These are phyloP conservation scores for Sinocyclocheilus rhinocerous DNA, from an alignment of 2,113 vertebrate species.

Conservation along the genomic window DNA sequence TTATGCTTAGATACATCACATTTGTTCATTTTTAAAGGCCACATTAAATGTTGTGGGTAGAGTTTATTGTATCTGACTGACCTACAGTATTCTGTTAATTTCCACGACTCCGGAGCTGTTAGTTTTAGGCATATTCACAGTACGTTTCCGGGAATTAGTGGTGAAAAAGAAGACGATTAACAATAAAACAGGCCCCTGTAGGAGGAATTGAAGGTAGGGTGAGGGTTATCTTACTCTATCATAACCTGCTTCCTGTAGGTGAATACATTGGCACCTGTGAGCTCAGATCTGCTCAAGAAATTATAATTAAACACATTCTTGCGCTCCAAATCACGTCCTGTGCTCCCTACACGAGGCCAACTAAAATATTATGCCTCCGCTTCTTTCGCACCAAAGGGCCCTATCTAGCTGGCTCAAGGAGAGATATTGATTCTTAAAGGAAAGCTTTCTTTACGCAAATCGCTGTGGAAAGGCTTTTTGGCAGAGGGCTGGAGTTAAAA, in stretches of 20 bases:
- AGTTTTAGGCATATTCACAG: background rate
- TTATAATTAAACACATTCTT: slow-evolving; percentile 58
- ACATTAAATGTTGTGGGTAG: background rate
- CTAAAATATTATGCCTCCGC: slow-evolving; percentile 51
- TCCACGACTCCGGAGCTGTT: background rate
- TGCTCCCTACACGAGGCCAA: slow-evolving; percentile 43
- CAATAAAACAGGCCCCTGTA: background rate
- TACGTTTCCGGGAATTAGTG: background rate
- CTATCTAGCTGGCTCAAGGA: slow-evolving; percentile 41
- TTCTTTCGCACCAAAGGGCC: slow-evolving; percentile 46
- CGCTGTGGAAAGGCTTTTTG: slow-evolving; percentile 26
- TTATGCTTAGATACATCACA: background rate
- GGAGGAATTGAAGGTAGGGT: slow-evolving; percentile 49
- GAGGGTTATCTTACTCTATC: slow-evolving; percentile 46
- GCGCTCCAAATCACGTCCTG: slow-evolving; percentile 36
- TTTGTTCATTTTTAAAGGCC: background rate
- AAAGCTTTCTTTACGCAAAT: slow-evolving; percentile 11
- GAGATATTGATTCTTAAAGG: slow-evolving; percentile 39
- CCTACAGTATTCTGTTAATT: background rate
- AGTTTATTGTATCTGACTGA: background rate
- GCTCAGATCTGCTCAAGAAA: slow-evolving; percentile 47
- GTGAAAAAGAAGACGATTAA: background rate
- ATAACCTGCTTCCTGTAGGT: slow-evolving; percentile 49
- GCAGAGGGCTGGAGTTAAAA: slow-evolving; percentile 27
- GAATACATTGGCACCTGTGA: slow-evolving; percentile 38